Conservation (phyloP, 2,888 invertebrate genomes). For the Taphrorychus bicolor region DNA sequence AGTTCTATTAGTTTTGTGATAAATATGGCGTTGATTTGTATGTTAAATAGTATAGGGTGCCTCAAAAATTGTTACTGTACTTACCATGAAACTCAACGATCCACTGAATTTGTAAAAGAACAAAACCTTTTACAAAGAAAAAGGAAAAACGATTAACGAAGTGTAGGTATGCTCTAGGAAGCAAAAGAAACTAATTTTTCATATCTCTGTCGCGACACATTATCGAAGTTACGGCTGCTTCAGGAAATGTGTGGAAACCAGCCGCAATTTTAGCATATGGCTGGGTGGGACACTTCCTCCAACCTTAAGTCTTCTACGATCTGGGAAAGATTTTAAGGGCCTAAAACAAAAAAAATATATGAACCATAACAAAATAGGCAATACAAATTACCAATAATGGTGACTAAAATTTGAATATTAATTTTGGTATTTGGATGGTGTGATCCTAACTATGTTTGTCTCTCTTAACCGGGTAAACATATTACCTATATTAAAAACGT, state of each 20-base stretch:
- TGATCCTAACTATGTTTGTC: too few species aligned
- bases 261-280: conserved; percentile 89
- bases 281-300: conserved; percentile 45
- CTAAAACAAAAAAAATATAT: conserved; percentile 17
- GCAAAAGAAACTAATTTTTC: conserved; percentile 59
- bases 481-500: too few species aligned
- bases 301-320: conserved; percentile 25
- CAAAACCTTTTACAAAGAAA: not conserved
- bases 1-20: too few species aligned
- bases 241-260: conserved; percentile 90
- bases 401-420: not conserved
- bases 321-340: conserved; percentile 12
- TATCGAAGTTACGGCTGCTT: conserved; percentile 85
- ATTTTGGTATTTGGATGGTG: too few species aligned
- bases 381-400: not conserved
- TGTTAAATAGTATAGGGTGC: too few species aligned
- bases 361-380: not conserved
- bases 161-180: not conserved
- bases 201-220: conserved; percentile 81
- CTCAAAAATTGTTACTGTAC: too few species aligned
- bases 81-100: not conserved
- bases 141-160: conserved; percentile 6
- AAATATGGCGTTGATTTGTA: too few species aligned
- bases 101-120: not conserved
- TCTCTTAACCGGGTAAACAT: too few species aligned